Percentiles rank a stretch among this genome's conserved stretches.
Evolutionary conservation across 2,113 vertebrate species (phyloP).

Genomic region (Eulacestoma nigropectus): DNA sequence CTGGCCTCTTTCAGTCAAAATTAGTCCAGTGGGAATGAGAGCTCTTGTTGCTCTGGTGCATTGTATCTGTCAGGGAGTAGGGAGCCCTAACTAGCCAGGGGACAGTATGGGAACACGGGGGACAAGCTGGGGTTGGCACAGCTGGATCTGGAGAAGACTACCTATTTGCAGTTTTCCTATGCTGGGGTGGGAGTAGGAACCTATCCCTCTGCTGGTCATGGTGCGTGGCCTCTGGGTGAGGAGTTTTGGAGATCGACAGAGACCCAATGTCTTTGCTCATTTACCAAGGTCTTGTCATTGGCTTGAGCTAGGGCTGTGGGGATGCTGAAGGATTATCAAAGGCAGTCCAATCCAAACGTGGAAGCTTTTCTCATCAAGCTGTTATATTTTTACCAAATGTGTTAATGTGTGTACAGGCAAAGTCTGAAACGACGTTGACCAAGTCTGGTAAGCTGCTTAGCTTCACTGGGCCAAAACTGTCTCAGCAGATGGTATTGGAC

Average conservation of each 20-base stretch:
- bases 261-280: neutral
- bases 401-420: neutral
- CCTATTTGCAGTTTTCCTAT: neutral
- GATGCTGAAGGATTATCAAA: neutral
- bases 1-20: neutral
- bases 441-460: neutral
- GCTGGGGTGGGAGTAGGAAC: neutral
- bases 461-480: neutral
- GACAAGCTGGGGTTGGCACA: neutral
- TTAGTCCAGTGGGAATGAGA: neutral
- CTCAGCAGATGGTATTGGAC: neutral
- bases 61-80: neutral
- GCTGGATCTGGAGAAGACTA: neutral
- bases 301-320: accelerated
- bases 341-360: neutral
- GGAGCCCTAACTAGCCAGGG: neutral
- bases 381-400: neutral
- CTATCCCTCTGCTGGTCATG: neutral
- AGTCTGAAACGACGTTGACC: neutral
- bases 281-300: neutral
- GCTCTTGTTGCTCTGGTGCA: neutral
- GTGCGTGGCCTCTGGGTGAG: neutral
- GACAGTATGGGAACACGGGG: neutral
- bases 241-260: neutral
- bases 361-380: neutral